Evolutionary conservation across 2,113 vertebrate genomes (phyloP), one percentile per base, ranked within the genome.

Genomic region (Pelusios castaneus): DNA sequence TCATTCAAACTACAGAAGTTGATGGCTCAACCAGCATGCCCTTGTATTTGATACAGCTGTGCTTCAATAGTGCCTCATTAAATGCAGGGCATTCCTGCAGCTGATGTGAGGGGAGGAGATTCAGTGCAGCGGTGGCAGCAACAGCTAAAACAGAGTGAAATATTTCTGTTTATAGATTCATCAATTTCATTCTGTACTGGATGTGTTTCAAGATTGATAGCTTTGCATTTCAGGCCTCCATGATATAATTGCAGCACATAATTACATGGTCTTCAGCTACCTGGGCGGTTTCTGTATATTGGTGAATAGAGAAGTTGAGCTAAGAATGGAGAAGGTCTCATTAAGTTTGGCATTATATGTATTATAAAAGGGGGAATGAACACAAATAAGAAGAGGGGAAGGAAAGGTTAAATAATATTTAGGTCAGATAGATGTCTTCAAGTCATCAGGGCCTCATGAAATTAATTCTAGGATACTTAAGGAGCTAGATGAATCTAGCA

Each of bases 141-240:
- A 51, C 43, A 93, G 88, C 51, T 94, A 58, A 91, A 94, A 52
- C 82, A 17, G 38, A 87, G 43, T 77, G 73, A 95, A 96, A 89
- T 87, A 77, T 76, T 92, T 3, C 11, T 95, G 38, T 60, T 85
- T 93, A 85, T 78, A 93, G 88, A 91, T 70, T 51, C 49, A 88
- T 96, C 82, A 67, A 1, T 75, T 95, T 89, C 70, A 82, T 51
- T 78, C 25, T 47, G 77, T 17, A 27, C 87, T 94, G 84, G 58
- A n/a, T 87, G 94, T 84, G 41, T 54, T 16, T 45, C 43, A 67
- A 88, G 76, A 73, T 86, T 22, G 81, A 55, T 81, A 31, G 34
- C 41, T n/a, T 73, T 95, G 81, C 34, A 8, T 38, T 70, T 76
- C 34, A 51, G 54, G 1, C 34, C 91, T 56, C 77, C 2, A 4